Conservation (phyloP, 2,888 invertebrate species). For the Leucophenga maculata region DNA sequence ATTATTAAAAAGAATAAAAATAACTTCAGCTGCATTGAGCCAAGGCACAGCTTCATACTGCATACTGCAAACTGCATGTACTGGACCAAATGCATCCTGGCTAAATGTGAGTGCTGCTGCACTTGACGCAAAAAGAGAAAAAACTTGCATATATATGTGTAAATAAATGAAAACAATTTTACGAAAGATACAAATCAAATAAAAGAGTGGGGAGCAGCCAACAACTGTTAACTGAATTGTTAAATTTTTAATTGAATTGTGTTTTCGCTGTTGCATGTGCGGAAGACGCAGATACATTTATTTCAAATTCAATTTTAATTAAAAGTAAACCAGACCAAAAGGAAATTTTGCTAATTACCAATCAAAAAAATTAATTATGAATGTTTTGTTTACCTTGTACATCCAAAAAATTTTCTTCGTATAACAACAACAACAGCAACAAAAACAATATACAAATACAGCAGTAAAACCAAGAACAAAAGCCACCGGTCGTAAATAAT, state of each 20-base stretch:
- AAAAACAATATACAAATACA: constrained; percentile 27
- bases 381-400: constrained; percentile 13
- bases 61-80: constrained; percentile 17
- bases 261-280: constrained; percentile 43
- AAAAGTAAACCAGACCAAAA: background rate
- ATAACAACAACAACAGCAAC: constrained; percentile 18
- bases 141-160: constrained; percentile 13
- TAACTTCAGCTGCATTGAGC: background rate
- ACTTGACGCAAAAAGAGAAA: constrained; percentile 40
- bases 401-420: constrained; percentile 10
- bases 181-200: background rate
- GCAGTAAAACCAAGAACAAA: constrained; percentile 32
- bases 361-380: background rate
- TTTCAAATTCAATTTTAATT: constrained; percentile 13
- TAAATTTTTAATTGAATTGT: constrained; percentile 38
- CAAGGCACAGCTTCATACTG: background rate
- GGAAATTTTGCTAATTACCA: background rate
- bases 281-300: background rate
- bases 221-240: constrained; percentile 49
- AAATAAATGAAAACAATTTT: constrained; percentile 7
- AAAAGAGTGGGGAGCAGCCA: background rate
- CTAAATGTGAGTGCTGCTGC: constrained; percentile 40
- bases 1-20: background rate
- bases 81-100: constrained; percentile 24
- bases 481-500: constrained; percentile 60